Evolutionary conservation across 2,888 invertebrate genomes (phyloP).

Genomic region (Dioctria rufipes): DNA sequence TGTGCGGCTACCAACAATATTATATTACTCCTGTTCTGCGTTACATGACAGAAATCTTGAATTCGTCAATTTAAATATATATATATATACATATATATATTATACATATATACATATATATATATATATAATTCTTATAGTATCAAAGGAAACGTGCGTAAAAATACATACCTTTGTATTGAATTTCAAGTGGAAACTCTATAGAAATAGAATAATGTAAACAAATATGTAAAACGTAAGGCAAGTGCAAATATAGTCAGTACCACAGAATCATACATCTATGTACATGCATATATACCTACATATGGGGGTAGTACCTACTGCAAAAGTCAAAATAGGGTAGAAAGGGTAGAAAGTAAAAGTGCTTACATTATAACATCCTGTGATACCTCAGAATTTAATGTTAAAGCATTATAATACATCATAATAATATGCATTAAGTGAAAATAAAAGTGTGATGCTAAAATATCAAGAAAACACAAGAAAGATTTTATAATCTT

Average conservation of each 20-base stretch:
- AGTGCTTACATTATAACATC: neutral
- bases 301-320: too few relatives aligned
- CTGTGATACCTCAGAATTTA: neutral
- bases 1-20: slow-evolving; percentile 7
- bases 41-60: slow-evolving; percentile 15
- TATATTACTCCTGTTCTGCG: slow-evolving; percentile 12
- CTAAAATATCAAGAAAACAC: neutral
- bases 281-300: too few relatives aligned
- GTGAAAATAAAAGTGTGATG: slow-evolving; percentile 3
- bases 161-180: slow-evolving; percentile 1
- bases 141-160: slow-evolving; percentile 24
- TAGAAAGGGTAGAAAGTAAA: neutral
- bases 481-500: neutral
- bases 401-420: neutral
- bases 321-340: too few relatives aligned
- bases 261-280: too few relatives aligned
- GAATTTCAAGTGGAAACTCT: slow-evolving; percentile 27
- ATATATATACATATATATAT: too few relatives aligned
- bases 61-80: slow-evolving; percentile 5
- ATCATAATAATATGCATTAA: too few relatives aligned
- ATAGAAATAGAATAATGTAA: neutral
- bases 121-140: neutral
- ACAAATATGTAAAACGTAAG: slow-evolving; percentile 2
- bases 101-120: too few relatives aligned
- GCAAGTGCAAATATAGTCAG: too few relatives aligned